These are phyloP conservation scores for Chamaea fasciata DNA, from an alignment of 2,113 vertebrate genomes.

Conservation along the genomic window DNA sequence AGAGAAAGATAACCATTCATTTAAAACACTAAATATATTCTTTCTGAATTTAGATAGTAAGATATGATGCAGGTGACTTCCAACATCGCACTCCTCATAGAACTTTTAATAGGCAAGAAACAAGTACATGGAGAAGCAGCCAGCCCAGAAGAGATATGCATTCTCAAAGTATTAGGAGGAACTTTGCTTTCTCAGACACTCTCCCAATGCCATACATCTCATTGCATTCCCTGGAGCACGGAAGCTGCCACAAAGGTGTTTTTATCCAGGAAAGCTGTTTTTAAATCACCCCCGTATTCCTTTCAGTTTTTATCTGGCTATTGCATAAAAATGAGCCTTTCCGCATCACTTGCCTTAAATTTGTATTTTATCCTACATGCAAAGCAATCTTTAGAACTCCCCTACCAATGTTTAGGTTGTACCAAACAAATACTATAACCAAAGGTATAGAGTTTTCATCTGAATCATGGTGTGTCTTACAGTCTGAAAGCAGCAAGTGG, in stretches of 20 bases:
- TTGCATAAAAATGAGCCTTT: not conserved
- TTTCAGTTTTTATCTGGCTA: not conserved
- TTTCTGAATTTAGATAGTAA: not conserved
- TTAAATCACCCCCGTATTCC: not conserved
- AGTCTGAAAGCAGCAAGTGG: not conserved
- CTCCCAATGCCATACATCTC: not conserved
- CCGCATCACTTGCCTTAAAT: not conserved
- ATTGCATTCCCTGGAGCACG: not conserved
- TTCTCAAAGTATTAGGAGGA: not conserved
- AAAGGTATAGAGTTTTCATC: not conserved
- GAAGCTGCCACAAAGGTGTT: not conserved
- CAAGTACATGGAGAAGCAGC: not conserved
- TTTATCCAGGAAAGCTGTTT: not conserved
- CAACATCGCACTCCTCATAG: not conserved
- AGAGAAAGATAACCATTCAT: not conserved
- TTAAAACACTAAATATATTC: not conserved
- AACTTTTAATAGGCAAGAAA: not conserved
- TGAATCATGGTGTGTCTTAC: not conserved
- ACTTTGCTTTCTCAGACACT: not conserved
- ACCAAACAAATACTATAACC: not conserved
- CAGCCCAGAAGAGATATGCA: not conserved
- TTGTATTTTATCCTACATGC: not conserved
- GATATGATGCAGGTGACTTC: not conserved
- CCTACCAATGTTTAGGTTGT: not conserved
- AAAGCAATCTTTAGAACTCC: not conserved